A percentile compares a stretch with the other conserved stretches of the same genome.
Conservation (phyloP, 2,888 invertebrate species). For the Poecilobothrus nobilitatus region DNA sequence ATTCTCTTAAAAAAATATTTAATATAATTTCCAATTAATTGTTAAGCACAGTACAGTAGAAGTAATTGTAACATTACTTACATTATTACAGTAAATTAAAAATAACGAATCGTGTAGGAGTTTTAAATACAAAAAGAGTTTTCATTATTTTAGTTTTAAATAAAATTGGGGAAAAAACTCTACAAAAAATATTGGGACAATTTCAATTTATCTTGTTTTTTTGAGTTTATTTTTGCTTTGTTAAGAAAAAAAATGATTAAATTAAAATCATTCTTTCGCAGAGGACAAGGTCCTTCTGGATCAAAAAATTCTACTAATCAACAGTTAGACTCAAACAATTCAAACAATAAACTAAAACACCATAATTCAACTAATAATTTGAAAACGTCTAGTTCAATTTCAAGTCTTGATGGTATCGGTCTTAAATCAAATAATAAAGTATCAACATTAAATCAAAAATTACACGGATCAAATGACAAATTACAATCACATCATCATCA, state of each 20-base stretch:
- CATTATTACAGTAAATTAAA: background rate
- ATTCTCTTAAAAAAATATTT: background rate
- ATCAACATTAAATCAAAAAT: conserved; percentile 14
- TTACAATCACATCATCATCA: conserved; percentile 26
- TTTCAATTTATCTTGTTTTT: too few species aligned
- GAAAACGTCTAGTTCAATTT: conserved; percentile 56
- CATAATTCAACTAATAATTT: conserved; percentile 29
- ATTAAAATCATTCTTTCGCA: conserved; percentile 85
- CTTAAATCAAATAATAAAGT: conserved; percentile 40
- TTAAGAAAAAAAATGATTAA: conserved; percentile 66
- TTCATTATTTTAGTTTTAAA: too few species aligned
- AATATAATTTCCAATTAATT: background rate
- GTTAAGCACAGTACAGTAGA: too few species aligned
- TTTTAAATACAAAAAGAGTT: background rate
- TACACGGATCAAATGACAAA: conserved; percentile 39
- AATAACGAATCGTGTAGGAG: background rate
- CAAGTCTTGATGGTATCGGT: conserved; percentile 56
- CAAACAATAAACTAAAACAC: conserved; percentile 24
- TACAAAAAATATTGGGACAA: background rate
- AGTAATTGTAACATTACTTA: background rate
- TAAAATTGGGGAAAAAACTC: background rate
- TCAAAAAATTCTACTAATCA: conserved; percentile 26
- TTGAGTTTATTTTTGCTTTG: background rate
- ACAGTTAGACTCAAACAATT: conserved; percentile 11
- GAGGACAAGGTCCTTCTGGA: conserved; percentile 59